Conservation (phyloP, 1,140 invertebrate genomes). For the Drosophila grimshawi region DNA sequence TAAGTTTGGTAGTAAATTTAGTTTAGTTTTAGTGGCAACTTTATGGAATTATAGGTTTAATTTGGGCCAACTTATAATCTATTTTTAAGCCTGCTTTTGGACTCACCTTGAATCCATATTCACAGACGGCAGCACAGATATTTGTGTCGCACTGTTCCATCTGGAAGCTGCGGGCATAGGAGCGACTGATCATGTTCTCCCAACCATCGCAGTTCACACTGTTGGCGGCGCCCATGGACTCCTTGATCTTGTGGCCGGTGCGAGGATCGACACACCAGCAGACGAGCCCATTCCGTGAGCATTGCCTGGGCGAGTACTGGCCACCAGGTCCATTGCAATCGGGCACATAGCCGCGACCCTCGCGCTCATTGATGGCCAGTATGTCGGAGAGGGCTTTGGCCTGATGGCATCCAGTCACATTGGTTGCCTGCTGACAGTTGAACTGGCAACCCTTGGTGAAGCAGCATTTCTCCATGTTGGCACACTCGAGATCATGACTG, state of each 20-base stretch:
- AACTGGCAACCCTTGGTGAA: slow-evolving; percentile 88
- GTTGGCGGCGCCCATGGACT: slow-evolving; percentile 91
- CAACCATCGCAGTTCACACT: slow-evolving; percentile 87
- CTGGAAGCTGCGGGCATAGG: slow-evolving; percentile 85
- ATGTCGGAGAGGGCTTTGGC: slow-evolving; percentile 91
- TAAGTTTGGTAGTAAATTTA: no score
- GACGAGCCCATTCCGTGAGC: slow-evolving; percentile 92
- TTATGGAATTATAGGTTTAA: no score
- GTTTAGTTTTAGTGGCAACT: no score
- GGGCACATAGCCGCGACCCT: slow-evolving; percentile 92
- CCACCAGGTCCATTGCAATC: slow-evolving; percentile 90
- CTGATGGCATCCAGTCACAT: slow-evolving; percentile 90
- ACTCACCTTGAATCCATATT: slow-evolving; percentile 90
- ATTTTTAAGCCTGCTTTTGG: no score
- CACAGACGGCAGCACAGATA: slow-evolving; percentile 91
- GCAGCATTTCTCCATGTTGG: slow-evolving; percentile 92
- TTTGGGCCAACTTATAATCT: no score
- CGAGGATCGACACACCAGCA: slow-evolving; percentile 93
- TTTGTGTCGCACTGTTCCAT: slow-evolving; percentile 85
- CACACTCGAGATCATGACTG: slow-evolving; percentile 91
- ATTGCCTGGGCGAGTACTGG: slow-evolving; percentile 89
- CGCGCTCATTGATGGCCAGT: slow-evolving; percentile 90
- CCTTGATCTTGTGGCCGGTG: slow-evolving; percentile 90
- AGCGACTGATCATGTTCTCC: slow-evolving; percentile 84
- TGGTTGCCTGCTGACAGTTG: slow-evolving; percentile 88